phyloP scores from a whole-genome alignment of 2,113 vertebrate genomes.

The Neotoma lepida region DNA sequence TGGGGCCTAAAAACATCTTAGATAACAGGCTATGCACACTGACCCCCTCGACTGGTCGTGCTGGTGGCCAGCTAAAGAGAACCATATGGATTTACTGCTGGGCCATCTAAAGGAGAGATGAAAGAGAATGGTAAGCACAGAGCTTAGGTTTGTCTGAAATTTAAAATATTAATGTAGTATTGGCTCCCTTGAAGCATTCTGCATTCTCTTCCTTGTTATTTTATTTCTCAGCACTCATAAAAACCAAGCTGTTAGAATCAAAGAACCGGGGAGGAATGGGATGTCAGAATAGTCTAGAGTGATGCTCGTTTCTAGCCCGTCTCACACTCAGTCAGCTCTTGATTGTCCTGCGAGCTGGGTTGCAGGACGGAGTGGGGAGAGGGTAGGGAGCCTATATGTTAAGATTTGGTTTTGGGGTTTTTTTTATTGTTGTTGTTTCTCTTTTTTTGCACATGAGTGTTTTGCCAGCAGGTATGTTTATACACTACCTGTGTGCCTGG shows the following conservation, averaged over 20 bases:
- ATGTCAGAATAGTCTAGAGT: conserved; percentile 48
- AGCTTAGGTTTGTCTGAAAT: conserved; percentile 64
- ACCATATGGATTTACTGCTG: not conserved
- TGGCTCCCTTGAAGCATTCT: conserved; percentile 24
- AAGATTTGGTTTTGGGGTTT: not conserved
- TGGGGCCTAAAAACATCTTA: not conserved
- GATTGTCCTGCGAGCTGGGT: conserved; percentile 59
- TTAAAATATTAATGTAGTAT: conserved; percentile 64
- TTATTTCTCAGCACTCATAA: conserved; percentile 52
- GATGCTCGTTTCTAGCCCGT: conserved; percentile 63
- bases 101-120: not conserved
- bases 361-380: conserved; percentile 17
- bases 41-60: not conserved
- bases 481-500: not conserved
- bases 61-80: not conserved
- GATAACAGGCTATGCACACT: not conserved
- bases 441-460: not conserved
- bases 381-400: conserved; percentile 53
- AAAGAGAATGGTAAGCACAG: not conserved
- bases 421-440: too few species aligned
- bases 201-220: conserved; percentile 66
- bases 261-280: not conserved
- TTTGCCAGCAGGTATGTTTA: not conserved
- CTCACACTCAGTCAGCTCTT: not conserved
- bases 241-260: conserved; percentile 54